Evolutionary conservation across 2,888 invertebrate genomes (phyloP), one percentile per base, ranked within the genome.

Genomic region (Seira ritae): DNA sequence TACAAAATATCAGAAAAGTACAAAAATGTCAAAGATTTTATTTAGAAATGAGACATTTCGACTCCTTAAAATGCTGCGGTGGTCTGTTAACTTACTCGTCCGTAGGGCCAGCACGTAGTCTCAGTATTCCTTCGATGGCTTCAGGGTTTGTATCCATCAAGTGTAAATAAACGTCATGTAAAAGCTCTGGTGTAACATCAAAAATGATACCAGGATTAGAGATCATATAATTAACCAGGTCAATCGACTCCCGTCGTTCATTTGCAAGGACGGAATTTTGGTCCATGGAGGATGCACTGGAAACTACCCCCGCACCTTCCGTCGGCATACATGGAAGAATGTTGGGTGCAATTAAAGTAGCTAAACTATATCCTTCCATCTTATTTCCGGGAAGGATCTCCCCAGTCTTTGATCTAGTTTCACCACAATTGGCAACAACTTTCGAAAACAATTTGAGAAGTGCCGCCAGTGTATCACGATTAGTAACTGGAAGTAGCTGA

Each of bases 271-370:
- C 91, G 89, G 88, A 92, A 92, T 91, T 81, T 90, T 72, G 80
- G 73, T 81, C 89, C 66, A 78, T 72, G 37, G 86, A 76, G 42
- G 81, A 69, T 3, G 81, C 55, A 37, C 42, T 77, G 20, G 62
- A 8, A 8, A 69, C 42, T 6, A 69, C 73, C 10, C 42, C 55
- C 2, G 75, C 75, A 10, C 85, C 87, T 46, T 85, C 93, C 3
- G 94, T 93, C 89, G 94, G 94, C 87, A 94, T 93, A 89, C 94
- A 94, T 90, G 97, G 96, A 76, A 98, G 93, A 89, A 98, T 95
- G 90, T 97, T 98, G 0, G 98, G 98, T 0, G 98, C 98, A 91
- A 98, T 97, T 55, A 98, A 89, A 0, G 97, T 98, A 0, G 98
- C 98, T 85, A 98, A 92, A 91, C 98, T 98, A 74, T 94, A 95